phyloP scores from a whole-genome alignment of 2,888 invertebrate species.

The Eupithecia abbreviata region DNA sequence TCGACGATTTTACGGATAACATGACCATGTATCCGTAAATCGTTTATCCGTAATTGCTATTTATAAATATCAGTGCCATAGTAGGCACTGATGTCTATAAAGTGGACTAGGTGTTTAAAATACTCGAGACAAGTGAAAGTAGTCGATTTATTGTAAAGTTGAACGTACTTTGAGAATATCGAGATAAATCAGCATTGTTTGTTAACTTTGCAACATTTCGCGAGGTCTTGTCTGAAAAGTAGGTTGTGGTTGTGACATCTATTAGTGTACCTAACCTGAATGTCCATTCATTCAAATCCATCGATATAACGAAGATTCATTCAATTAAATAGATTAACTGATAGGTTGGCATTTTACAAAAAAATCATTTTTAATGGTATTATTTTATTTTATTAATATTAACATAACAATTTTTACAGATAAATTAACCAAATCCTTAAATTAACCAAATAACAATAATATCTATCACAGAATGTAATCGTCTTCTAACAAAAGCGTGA shows the following conservation, averaged over 20 bases:
- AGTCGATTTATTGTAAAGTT: conserved; percentile 53
- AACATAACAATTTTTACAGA: conserved; percentile 15
- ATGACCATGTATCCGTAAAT: background rate
- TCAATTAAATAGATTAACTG: background rate
- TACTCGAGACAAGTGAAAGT: conserved; percentile 73
- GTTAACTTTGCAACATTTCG: conserved; percentile 49
- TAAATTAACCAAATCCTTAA: background rate
- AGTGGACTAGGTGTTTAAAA: conserved; percentile 9
- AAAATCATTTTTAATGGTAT: background rate
- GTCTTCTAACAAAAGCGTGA: conserved; percentile 25
- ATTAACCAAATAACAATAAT: conserved; percentile 43
- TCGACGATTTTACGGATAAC: background rate
- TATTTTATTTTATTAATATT: background rate
- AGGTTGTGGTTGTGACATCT: conserved; percentile 55
- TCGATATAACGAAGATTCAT: conserved; percentile 23
- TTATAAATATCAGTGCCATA: background rate
- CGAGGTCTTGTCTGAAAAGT: conserved; percentile 47
- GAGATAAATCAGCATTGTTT: conserved; percentile 48
- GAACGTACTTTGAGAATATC: conserved; percentile 56
- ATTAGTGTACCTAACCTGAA: conserved; percentile 51
- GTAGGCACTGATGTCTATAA: background rate
- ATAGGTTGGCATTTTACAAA: background rate
- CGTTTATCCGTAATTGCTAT: background rate
- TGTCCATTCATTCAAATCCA: conserved; percentile 53
- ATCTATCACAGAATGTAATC: conserved; percentile 64